phyloP scores from a whole-genome alignment of 2,888 invertebrate genomes.

The Perithous albicinctus region DNA sequence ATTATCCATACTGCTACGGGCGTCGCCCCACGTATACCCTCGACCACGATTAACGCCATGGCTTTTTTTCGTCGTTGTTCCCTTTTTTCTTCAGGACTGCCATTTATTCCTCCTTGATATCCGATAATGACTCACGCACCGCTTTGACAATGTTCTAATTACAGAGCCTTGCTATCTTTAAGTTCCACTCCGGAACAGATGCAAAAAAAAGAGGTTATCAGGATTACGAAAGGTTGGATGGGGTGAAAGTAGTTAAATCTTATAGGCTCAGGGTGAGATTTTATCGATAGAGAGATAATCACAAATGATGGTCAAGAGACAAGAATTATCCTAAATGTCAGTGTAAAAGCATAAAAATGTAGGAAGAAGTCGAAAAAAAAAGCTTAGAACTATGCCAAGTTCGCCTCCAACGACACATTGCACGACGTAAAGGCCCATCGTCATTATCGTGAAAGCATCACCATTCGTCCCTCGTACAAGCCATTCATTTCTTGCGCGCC shows the following conservation, averaged over 20 bases:
- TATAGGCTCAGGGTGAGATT: neutral
- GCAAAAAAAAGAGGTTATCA: neutral
- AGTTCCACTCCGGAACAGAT: neutral
- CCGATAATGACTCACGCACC: constrained; percentile 44
- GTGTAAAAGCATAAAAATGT: neutral
- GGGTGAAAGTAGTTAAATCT: neutral
- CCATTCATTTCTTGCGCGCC: constrained; percentile 52
- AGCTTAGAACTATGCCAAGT: constrained; percentile 55
- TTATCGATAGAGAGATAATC: constrained; percentile 1
- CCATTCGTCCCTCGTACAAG: constrained; percentile 63
- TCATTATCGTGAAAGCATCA: constrained; percentile 66
- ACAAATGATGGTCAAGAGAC: constrained; percentile 27
- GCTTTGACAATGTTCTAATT: constrained; percentile 41
- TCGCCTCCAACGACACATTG: constrained; percentile 25
- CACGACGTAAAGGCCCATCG: constrained; percentile 34
- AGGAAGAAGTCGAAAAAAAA: constrained; percentile 12
- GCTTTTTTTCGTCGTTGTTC: constrained; percentile 18
- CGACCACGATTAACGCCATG: constrained; percentile 53
- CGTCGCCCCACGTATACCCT: constrained; percentile 34
- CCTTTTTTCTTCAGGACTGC: neutral
- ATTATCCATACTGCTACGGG: constrained; percentile 55
- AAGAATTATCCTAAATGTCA: neutral
- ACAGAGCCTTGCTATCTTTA: neutral
- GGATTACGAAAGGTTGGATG: too few species aligned
- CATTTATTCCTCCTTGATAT: constrained; percentile 4